Evolutionary conservation across 2,888 invertebrate species (phyloP), one percentile per base, ranked within the genome.

Genomic region (Polydrusus pterygomalis): DNA sequence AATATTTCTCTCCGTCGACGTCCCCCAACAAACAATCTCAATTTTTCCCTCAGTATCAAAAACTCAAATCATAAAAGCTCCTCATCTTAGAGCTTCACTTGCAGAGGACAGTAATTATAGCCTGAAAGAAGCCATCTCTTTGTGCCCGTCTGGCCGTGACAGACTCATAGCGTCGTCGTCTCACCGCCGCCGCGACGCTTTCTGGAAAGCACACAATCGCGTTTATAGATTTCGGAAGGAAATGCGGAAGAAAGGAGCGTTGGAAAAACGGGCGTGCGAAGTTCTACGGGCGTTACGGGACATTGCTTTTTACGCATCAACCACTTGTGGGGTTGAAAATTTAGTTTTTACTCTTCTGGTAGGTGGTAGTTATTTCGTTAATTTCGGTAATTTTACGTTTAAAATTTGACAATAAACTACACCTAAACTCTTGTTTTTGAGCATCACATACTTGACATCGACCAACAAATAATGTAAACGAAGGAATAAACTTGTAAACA

Each of bases 101-200:
- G 79, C 83, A 83, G 83, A 84, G 85, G 85, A 85, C 86, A 86
- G 84, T 86, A 85, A 86, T 86, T 86, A 85, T 82, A 81, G 82
- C 80, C 81, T 83, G 84, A 86, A 85, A 85, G 85, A 85, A 85
- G 83, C 83, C 84, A 84, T 85, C 85, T 85, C 85, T 85, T 86
- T 86, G 86, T 86, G 82, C 78, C 81, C 79, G 80, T 81, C 85
- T 85, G 86, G 77, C 80, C 78, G 80, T 86, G 86, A 86, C 86
- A 84, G 83, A 82, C 83, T 79, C 81, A 82, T 80, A 82, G 47
- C 84, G 58, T 70, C 49, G 47, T 47, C 47, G 68, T 62, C 70
- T 38, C 58, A 38, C 58, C 17, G 30, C 38, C 17, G 56, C 77
- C 63, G 75, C 81, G 81, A 30, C 56, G 54, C 68, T 67, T 60